Base-by-base conservation (phyloP, 2,797 vertebrate species). In the Gobio occitaniae region DNA sequence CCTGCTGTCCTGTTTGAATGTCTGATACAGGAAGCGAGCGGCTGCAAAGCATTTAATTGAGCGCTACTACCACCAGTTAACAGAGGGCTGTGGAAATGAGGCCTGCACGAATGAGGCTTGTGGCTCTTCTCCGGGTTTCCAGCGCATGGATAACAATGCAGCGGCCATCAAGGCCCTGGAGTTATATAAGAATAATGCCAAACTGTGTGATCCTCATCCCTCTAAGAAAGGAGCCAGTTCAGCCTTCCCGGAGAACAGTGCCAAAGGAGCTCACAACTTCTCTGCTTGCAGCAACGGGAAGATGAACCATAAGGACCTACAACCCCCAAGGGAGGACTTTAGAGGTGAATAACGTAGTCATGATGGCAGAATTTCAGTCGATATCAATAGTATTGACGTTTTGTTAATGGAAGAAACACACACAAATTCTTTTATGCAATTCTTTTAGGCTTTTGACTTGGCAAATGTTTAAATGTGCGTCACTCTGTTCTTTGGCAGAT, bases 51-150 rank as follows among this genome's bases (percentile, higher is more conserved):
- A 99, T 96, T 97, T 99, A 95, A 99, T 99, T 94, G 98, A 99
- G 96, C 98, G 98, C 96, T 99, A 99, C 96, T 99, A 99, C 96
- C 97, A 96, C 93, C 98, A 99, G 97, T 97, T 99, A 96, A 99
- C 98, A 13, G 97, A 99, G 91, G 98, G 98, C 96, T 99, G 98
- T 96, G 98, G 98, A 96, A 99, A 99, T 97, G 97, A 97, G 94
- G 96, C 96, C 96, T 99, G 98, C 96, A 96, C 97, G 92, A 99
- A 99, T 95, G 97, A 97, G 95, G 97, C 97, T 93, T 99, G 98
- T 92, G 98, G 98, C 93, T 99, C 98, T 89, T 97, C 96, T 92
- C 93, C 94, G 89, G 95, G 95, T 94, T 99, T 98, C 93, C 96
- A 93, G 91, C 96, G 96, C 92, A 95, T 99, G 97, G 98, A 99